Evolutionary conservation across 2,797 vertebrate genomes (phyloP), one percentile per base, ranked within the genome.

Genomic region (Sciurus vulgaris): DNA sequence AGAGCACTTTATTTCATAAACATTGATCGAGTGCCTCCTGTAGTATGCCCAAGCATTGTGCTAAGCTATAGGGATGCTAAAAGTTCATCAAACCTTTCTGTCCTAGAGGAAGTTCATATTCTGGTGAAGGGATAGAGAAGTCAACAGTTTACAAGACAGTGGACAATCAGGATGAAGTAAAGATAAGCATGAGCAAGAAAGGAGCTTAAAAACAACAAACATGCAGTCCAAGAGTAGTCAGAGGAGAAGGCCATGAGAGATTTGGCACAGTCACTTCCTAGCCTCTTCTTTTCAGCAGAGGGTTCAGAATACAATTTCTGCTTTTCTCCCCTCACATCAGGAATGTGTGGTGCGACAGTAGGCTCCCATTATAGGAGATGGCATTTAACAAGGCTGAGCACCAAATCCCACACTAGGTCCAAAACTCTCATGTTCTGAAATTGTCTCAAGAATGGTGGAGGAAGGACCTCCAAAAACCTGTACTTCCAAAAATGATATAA

Each of bases 251-350:
- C 1, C 18, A 17, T 3, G 0, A 35, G 51, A 12, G 7, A 24
- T 28, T 1, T 6, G 54, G 7, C 1, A 7, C 7, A 24, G 14
- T 54, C 2, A 0, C 35, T 33, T 65, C 54, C 17, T 0, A 56
- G 17, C 5, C 14, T 61, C 13, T 77, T 3, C 14, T 54, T 76
- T 38, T 26, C 28, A 82, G 13, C n/a, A 89, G 2, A 76, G 22
- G 0, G 13, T 41, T 54, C 5, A 47, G 13, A n/a, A 65, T 67
- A 9, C 30, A 15, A 18, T 69, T 67, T 63, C 69, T 12, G 73
- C 3, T 41, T 82, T 63, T 38, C 8, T 61, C 24, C 12, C 7
- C 7, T 26, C 38, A 9, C 12, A 6, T 24, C 17, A 59, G 20
- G 14, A 63, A 26, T 49, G 12, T 38, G 83, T 70, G 14, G 5